Evolutionary conservation across 2,797 vertebrate species (phyloP).

Genomic region (Xenentodon cancila): DNA sequence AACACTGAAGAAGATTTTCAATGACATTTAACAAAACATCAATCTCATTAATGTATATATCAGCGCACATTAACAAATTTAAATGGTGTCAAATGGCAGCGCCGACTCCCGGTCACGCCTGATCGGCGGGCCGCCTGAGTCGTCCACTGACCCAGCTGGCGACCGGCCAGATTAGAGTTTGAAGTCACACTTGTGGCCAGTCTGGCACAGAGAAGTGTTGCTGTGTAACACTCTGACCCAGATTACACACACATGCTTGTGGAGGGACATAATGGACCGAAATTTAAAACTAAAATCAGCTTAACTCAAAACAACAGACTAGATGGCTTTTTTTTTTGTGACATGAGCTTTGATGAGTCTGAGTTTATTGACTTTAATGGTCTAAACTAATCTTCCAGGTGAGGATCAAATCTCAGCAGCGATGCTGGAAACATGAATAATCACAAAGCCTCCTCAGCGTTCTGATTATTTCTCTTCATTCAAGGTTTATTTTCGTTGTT

Average conservation of each 20-base stretch:
- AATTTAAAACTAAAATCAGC: conserved; percentile 18
- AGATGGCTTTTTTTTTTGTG: background rate
- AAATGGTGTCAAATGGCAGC: too few species aligned
- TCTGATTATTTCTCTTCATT: background rate
- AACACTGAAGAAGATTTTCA: too few species aligned
- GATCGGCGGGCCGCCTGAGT: too few species aligned
- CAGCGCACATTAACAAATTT: too few species aligned
- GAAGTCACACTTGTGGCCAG: conserved; percentile 15
- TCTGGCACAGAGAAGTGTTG: conserved; percentile 26
- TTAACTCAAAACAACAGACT: conserved; percentile 11
- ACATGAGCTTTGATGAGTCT: background rate
- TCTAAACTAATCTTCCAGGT: too few species aligned
- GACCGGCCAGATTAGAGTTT: conserved; percentile 46
- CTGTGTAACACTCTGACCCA: conserved; percentile 35
- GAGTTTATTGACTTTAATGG: background rate
- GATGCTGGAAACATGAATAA: too few species aligned
- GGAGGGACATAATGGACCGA: conserved; percentile 3
- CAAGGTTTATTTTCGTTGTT: background rate
- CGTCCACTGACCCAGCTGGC: conserved; percentile 9
- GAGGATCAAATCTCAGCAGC: background rate
- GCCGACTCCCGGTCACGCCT: too few species aligned
- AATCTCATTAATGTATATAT: too few species aligned
- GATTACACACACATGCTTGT: conserved; percentile 17
- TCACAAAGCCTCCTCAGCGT: background rate
- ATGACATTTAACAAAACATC: too few species aligned